phyloP scores from a whole-genome alignment of 2,888 invertebrate genomes.

The Orthosia cruda region DNA sequence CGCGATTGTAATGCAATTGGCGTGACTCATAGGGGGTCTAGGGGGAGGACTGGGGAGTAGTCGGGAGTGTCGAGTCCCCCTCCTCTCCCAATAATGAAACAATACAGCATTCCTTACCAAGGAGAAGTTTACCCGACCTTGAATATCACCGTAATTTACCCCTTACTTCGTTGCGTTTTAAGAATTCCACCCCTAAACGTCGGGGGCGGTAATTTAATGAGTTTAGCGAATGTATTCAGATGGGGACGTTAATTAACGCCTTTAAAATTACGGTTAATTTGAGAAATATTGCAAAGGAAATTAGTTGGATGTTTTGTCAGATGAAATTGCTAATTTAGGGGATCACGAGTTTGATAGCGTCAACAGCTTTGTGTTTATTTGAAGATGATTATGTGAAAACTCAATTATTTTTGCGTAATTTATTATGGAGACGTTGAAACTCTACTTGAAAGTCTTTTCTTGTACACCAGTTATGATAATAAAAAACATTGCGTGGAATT shows the following conservation, averaged over 20 bases:
- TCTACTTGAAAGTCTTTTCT: background rate
- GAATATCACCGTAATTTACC: conserved; percentile 77
- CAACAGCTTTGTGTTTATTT: conserved; percentile 19
- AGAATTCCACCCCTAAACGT: conserved; percentile 78
- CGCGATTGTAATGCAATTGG: conserved; percentile 71
- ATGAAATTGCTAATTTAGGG: conserved; percentile 39
- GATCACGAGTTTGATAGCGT: conserved; percentile 15
- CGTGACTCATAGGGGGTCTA: conserved; percentile 71
- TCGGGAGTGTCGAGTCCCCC: conserved; percentile 35
- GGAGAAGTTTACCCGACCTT: conserved; percentile 78
- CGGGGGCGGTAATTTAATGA: conserved; percentile 76
- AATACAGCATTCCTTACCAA: conserved; percentile 74
- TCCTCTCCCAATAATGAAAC: conserved; percentile 76
- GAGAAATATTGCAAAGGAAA: conserved; percentile 66
- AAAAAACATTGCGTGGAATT: background rate
- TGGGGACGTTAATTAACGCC: conserved; percentile 73
- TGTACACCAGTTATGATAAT: conserved; percentile 5
- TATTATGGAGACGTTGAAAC: conserved; percentile 5
- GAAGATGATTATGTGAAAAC: conserved; percentile 1
- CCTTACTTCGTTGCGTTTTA: conserved; percentile 70
- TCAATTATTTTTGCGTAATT: conserved; percentile 16
- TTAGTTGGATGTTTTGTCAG: conserved; percentile 51
- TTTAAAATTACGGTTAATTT: conserved; percentile 73
- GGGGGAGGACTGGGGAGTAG: conserved; percentile 43
- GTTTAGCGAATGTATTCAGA: conserved; percentile 73